Base-by-base conservation (phyloP, 2,888 invertebrate species). In the Steinernema scapterisci region DNA sequence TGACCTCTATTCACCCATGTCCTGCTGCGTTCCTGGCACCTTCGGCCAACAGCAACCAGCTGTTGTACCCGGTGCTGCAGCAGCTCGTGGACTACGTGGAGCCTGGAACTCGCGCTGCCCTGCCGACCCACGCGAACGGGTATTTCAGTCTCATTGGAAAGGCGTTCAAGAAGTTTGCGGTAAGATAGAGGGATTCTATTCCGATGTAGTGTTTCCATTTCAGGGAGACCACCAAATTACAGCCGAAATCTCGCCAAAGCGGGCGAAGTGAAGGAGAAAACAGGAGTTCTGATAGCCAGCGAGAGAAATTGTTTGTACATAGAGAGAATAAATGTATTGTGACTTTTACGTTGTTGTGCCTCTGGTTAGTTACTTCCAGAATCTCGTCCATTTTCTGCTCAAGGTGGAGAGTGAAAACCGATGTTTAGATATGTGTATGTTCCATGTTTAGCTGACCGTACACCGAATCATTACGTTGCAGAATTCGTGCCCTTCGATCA, bases 51-150 rank as follows among this genome's bases (percentile, higher is more conserved):
- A 44, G 31, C 19, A 45, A 44, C 70, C 45, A 70, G 13, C 70
- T 46, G 11, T 23, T 70, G 9, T 44, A 19, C 9, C 70, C 45
- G 7, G 70, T 46, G 9, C 70, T 70, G 21, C 44, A 44, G 45
- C 70, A 45, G 19, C 7, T 70, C 21, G 70, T 46, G 44, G 46
- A 70, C 23, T 44, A 70, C 70, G 70, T 44, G 1, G 70, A 70
- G 25, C 45, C 45, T 38, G 70, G 70, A 70, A 1, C 44, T 11
- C 70, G 38, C 31, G 70, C 70, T 25, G 16, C 38, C 3, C 16
- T 23, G 23, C 70, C 45, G 11, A 38, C 70, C 19, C 70, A 45
- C 5, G 21, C 56, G 56, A 25, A 23, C 6, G 44, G 70, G 19
- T 45, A 46, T 31, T 16, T 44, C 19, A n/a, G 44, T 2, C 46